phyloP scores from a whole-genome alignment of 2,888 invertebrate species.

The Abrostola tripartita region DNA sequence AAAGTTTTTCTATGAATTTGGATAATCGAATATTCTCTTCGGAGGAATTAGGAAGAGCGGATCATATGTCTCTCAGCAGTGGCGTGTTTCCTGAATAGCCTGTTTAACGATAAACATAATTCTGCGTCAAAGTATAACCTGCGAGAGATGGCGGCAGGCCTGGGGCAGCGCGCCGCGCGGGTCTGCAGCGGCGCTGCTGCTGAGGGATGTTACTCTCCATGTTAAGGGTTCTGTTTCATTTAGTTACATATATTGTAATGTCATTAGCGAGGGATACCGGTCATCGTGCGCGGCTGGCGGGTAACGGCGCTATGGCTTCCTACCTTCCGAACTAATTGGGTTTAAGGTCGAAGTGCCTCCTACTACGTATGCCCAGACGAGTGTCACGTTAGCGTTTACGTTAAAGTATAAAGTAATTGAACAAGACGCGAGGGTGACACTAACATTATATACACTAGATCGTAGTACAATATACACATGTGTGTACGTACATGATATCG shows the following conservation, averaged over 20 bases:
- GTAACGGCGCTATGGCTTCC: conserved; percentile 61
- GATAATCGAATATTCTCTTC: no score
- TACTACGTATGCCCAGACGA: background rate
- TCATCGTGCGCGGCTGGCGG: conserved; percentile 25
- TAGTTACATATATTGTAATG: conserved; percentile 26
- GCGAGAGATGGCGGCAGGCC: no score
- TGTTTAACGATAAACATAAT: no score
- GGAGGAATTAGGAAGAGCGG: no score
- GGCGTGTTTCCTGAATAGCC: no score
- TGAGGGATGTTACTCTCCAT: background rate
- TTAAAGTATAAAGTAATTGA: conserved; percentile 3
- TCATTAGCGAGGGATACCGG: conserved; percentile 33
- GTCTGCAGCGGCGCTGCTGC: no score
- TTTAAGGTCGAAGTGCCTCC: conserved; percentile 52
- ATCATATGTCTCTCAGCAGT: no score
- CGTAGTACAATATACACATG: conserved; percentile 13
- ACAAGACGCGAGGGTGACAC: conserved; percentile 3
- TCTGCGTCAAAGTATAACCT: no score
- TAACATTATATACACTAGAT: conserved; percentile 2
- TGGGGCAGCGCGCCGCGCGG: no score
- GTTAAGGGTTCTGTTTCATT: conserved; percentile 6
- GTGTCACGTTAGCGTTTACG: conserved; percentile 5
- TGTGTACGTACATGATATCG: conserved; percentile 21
- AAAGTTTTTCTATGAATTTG: no score
- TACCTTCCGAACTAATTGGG: conserved; percentile 61